These are phyloP conservation scores for Empidonax traillii DNA, from an alignment of 2,113 vertebrate genomes.

Conservation along the genomic window DNA sequence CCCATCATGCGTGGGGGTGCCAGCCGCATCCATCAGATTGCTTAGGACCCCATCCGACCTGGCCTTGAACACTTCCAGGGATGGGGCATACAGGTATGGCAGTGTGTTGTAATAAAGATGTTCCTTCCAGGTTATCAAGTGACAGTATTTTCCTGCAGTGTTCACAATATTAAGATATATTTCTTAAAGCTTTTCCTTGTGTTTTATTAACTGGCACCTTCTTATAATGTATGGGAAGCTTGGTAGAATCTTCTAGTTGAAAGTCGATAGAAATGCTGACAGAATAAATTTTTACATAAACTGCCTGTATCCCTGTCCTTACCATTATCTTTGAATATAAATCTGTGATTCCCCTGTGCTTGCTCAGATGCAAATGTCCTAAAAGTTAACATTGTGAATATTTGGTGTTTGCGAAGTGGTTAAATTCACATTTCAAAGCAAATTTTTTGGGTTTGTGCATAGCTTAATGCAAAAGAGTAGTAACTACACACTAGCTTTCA, in stretches of 20 bases:
- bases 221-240: not conserved
- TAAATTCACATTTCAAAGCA: conserved; percentile 2
- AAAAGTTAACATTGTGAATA: not conserved
- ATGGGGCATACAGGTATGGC: not conserved
- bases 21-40: fast-evolving
- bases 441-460: not conserved
- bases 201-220: not conserved
- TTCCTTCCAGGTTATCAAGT: not conserved
- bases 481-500: not conserved
- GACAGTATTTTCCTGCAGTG: not conserved
- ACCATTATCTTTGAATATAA: not conserved
- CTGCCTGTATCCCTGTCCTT: not conserved
- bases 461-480: not conserved
- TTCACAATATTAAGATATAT: not conserved
- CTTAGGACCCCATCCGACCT: not conserved
- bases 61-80: not conserved
- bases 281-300: not conserved
- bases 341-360: not conserved
- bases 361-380: not conserved
- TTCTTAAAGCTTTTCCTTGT: not conserved
- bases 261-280: not conserved
- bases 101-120: not conserved
- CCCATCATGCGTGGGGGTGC: not conserved
- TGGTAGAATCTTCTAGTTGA: not conserved
- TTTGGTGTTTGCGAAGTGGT: not conserved